Evolutionary conservation across 2,113 vertebrate genomes (phyloP).

Genomic region (Ellobius talpinus): DNA sequence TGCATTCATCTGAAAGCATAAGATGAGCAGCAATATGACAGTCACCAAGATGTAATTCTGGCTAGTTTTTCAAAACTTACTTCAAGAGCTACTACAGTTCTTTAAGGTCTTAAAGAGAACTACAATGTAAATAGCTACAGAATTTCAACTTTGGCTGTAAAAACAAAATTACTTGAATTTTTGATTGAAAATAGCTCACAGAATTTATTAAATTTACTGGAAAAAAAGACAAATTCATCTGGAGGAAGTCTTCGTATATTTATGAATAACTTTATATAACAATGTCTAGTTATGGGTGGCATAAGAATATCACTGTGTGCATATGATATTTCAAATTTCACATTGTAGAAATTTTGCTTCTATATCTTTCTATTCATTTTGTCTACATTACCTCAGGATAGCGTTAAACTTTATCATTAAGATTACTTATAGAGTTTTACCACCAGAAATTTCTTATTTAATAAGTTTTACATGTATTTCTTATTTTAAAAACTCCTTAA

Average conservation of each 20-base stretch:
- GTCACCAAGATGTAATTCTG: conserved; percentile 65
- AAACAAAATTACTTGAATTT: conserved; percentile 56
- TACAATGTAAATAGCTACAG: conserved; percentile 49
- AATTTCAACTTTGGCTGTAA: conserved; percentile 54
- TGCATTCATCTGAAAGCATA: conserved; percentile 79
- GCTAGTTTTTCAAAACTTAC: conserved; percentile 36
- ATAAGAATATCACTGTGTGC: conserved; percentile 7
- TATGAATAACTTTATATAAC: conserved; percentile 39
- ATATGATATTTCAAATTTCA: conserved; percentile 5
- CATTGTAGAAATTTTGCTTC: not conserved
- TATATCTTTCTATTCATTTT: not conserved
- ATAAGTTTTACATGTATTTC: conserved; percentile 27
- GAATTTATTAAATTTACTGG: conserved; percentile 64
- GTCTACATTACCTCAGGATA: not conserved
- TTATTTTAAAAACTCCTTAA: not conserved
- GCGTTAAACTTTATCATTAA: no score
- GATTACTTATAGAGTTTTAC: not conserved
- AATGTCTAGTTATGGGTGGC: conserved; percentile 46
- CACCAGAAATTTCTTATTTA: not conserved
- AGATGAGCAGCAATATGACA: conserved; percentile 74
- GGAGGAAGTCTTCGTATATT: conserved; percentile 43
- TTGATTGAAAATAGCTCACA: conserved; percentile 54
- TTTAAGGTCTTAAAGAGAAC: conserved; percentile 44
- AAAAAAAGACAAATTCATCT: conserved; percentile 44
- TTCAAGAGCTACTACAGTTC: conserved; percentile 59